Evolutionary conservation across 2,113 vertebrate genomes (phyloP), one percentile per base, ranked within the genome.

Genomic region (Megaleporinus macrocephalus): DNA sequence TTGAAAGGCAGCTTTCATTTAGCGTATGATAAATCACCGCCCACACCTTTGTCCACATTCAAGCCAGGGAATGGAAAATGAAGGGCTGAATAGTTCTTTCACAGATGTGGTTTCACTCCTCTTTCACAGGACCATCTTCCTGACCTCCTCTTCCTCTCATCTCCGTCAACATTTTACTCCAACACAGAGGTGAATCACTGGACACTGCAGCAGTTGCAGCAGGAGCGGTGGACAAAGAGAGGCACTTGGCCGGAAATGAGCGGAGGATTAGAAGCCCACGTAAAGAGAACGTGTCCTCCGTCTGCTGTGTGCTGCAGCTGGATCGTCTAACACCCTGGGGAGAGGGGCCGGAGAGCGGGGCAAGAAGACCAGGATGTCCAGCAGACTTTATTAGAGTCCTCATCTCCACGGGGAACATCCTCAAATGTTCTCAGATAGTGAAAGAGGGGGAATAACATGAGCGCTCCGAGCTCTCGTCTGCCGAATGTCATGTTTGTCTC

Each of bases 301-400:
- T 80, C 78, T 73, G 30, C 29, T 53, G 57, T 20, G 78, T 79
- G 65, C 87, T 76, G 53, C 79, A 89, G 84, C 86, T 83, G 76
- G 78, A 82, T 88, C 90, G 86, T 87, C 85, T 79, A 85, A 88
- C 68, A 70, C 85, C 85, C 81, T 82, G 33, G 79, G 87, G 85
- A 89, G 80, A 86, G 73, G 84, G 78, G 15, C 49, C 57, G 78
- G 85, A 86, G 83, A 86, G 59, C 65, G 51, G 14, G 57, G 70
- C 4, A 51, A 84, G 78, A 41, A 79, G 63, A 81, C 51, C 87
- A 88, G 81, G 86, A 81, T 83, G 72, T 59, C 81, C 83, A 76
- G 81, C 85, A 85, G 82, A 79, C 86, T 69, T 76, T 53, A 81
- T 80, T 78, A 74, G 26, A 77, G 73, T 77, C 68, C 63, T 77